Percentiles rank a stretch among this genome's conserved stretches.
phyloP scores from a whole-genome alignment of 2,797 vertebrate genomes.

The Pseudopleuronectes americanus region DNA sequence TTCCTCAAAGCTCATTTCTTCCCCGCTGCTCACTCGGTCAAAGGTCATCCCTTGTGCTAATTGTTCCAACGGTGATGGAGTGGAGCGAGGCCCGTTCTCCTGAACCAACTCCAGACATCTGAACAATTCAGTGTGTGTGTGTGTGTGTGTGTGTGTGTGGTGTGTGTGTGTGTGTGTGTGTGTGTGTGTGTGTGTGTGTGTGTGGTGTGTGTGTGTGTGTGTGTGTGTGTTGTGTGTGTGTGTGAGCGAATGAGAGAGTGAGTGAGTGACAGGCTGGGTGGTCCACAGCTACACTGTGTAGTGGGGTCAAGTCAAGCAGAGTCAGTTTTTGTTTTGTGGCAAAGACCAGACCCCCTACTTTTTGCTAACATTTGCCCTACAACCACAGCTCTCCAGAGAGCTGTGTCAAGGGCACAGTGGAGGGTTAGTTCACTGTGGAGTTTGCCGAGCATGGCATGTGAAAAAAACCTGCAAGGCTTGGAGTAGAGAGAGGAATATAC shows the following conservation, averaged over 20 bases:
- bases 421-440: neutral
- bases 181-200: constrained; percentile 41
- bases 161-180: constrained; percentile 18
- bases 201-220: neutral
- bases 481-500: neutral
- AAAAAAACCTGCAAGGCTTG: constrained; percentile 1
- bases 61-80: constrained; percentile 57
- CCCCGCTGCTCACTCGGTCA: constrained; percentile 51
- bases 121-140: constrained; percentile 59
- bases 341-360: constrained; percentile 26
- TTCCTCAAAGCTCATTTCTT: constrained; percentile 61
- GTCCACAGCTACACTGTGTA: constrained; percentile 40
- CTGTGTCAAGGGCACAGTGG: constrained; percentile 1
- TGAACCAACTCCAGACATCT: constrained; percentile 61
- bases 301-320: constrained; percentile 49
- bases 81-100: constrained; percentile 49
- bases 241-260: constrained; percentile 2
- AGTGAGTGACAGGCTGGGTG: constrained; percentile 60
- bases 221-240: constrained; percentile 39
- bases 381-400: constrained; percentile 9
- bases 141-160: constrained; percentile 21
- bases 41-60: constrained; percentile 65
- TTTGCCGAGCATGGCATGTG: constrained; percentile 3
- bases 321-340: constrained; percentile 39
- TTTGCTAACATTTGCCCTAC: constrained; percentile 38